A percentile compares a stretch with the other conserved stretches of the same genome.
These are phyloP conservation scores for Morinoia aosen DNA, from an alignment of 2,888 invertebrate species.

Conservation along the genomic window DNA sequence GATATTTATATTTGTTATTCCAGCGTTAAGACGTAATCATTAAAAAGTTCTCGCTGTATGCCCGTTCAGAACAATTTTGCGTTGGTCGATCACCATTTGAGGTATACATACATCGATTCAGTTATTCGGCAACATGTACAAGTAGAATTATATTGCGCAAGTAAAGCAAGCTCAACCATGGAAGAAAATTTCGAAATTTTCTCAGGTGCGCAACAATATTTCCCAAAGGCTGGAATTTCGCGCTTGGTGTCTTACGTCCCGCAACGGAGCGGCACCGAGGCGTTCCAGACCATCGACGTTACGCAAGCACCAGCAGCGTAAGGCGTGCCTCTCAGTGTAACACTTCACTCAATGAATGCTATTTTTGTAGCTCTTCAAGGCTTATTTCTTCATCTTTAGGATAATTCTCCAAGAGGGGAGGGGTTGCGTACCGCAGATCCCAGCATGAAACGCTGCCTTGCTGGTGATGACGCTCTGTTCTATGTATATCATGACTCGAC, in stretches of 20 bases:
- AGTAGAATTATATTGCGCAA: background rate
- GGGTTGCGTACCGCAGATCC: background rate
- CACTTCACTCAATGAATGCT: background rate
- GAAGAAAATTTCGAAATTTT: background rate
- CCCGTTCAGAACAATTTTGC: background rate
- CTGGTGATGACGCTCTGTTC: background rate
- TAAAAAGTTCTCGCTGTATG: too few relatives aligned
- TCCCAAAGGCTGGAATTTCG: background rate
- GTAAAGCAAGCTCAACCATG: background rate
- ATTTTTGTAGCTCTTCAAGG: conserved; percentile 1
- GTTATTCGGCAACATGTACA: background rate
- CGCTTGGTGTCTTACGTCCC: background rate
- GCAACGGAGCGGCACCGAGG: background rate
- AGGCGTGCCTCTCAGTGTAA: background rate
- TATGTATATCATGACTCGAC: background rate
- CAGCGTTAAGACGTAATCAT: too few relatives aligned
- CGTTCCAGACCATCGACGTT: background rate
- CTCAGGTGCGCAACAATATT: background rate
- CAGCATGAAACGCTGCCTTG: background rate
- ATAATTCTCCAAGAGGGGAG: background rate
- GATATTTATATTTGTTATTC: too few relatives aligned
- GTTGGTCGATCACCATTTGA: background rate
- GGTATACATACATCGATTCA: background rate
- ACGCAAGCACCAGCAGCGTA: background rate
- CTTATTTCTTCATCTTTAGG: background rate